Base-by-base conservation (phyloP, 2,888 invertebrate species). In the Gasteruption jaculator region DNA sequence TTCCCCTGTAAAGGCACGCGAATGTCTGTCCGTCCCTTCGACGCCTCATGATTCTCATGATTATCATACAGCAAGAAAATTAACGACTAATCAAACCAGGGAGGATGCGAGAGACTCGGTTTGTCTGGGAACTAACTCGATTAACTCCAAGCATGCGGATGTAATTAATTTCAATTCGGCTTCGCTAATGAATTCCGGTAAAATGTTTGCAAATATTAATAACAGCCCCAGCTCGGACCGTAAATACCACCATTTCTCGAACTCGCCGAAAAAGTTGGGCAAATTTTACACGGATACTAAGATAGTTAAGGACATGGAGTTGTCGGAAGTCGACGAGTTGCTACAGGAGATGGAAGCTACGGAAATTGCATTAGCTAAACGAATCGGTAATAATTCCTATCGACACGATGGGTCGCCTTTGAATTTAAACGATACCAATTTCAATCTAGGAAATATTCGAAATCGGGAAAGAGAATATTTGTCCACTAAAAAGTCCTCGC, bases 331-430 rank as follows among this genome's bases (percentile, higher is more conserved):
- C 1, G 68, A 74, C 29, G 63, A 68, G 27, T 54, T 74, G 41
- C 54, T 75, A 20, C 62, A 65, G 41, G 68, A 72, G 45, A 68
- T 74, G 60, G 74, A 75, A 48, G 54, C 54, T 11, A 68, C 70
- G 3, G 70, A 74, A 35, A 57, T 58, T 30, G 63, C 67, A 49
- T 58, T 71, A 22, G 65, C 68, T 3, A 60, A 60, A 29, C 61
- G 62, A 34, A 48, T 56, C 37, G 50, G 43, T 12, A 50, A 39
- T 20, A 42, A n/a, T n/a, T n/a, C n/a, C n/a, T n/a, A n/a, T n/a
- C n/a, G n/a, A n/a, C n/a, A n/a, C n/a, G n/a, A n/a, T n/a, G n/a
- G n/a, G n/a, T n/a, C n/a, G n/a, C n/a, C n/a, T n/a, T n/a, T n/a
- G n/a, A n/a, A n/a, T n/a, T n/a, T n/a, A n/a, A n/a, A n/a, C n/a